Percentiles rank a stretch among this genome's conserved stretches.
Evolutionary conservation across 1,140 invertebrate genomes (phyloP).

Genomic region (Heliconius himera): DNA sequence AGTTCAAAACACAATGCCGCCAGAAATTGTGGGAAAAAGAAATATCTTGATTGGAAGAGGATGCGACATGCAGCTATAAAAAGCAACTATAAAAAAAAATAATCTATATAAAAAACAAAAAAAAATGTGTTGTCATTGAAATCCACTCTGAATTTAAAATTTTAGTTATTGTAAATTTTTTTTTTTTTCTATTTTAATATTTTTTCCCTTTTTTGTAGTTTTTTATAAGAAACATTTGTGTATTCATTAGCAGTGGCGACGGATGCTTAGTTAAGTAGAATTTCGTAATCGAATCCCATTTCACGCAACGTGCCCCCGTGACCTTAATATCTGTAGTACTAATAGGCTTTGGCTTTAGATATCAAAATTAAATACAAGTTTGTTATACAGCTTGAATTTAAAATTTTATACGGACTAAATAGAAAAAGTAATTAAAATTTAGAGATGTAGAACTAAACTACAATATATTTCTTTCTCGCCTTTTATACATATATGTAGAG

Average conservation of each 20-base stretch:
- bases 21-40: too few relatives aligned
- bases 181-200: too few relatives aligned
- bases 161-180: too few relatives aligned
- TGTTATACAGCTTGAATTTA: not conserved
- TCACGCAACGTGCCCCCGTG: slow-evolving; percentile 4
- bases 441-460: not conserved
- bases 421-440: not conserved
- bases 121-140: too few relatives aligned
- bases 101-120: too few relatives aligned
- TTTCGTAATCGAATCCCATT: slow-evolving; percentile 7
- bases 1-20: too few relatives aligned
- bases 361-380: not conserved
- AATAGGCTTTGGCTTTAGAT: slow-evolving; percentile 2
- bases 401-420: not conserved
- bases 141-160: too few relatives aligned
- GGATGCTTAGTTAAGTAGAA: not conserved
- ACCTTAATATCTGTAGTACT: not conserved
- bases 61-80: too few relatives aligned
- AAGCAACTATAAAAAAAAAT: too few relatives aligned
- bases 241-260: not conserved
- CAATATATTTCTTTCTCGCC: too few relatives aligned
- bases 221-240: not conserved
- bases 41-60: too few relatives aligned
- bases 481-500: too few relatives aligned
- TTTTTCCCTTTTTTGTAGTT: not conserved